Base-by-base conservation (phyloP, 2,888 invertebrate species). In the Elegia similella region DNA sequence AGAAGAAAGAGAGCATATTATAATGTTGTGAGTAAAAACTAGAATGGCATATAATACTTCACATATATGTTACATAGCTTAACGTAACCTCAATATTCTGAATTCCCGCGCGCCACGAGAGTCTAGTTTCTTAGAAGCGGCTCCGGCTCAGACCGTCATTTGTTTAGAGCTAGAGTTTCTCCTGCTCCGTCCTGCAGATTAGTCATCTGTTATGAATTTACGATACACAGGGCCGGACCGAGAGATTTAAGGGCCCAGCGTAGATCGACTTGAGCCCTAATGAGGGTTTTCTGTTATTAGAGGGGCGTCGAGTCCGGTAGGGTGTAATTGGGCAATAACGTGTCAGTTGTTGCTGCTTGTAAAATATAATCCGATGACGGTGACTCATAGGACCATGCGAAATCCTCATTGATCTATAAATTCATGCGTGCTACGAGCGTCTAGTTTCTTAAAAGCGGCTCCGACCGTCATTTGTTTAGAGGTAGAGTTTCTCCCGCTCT, bases 31-130 rank as follows among this genome's bases (percentile, higher is more conserved):
- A 38, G 38, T 12, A 12, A 38, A 38, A 38, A 38, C 38, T n/a
- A 38, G 38, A 12, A 10, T n/a, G 10, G 8, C 12, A 38, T 10
- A 38, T 38, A 38, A 38, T 12, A 3, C 0, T 10, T 6, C 1
- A 10, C 38, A 13, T 47, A n/a, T 30, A 30, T 30, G 30, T 13
- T 1, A 13, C 7, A 30, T n/a, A 13, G 30, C 7, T 13, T 30
- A 47, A 47, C 30, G 30, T 47, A 47, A 13, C 47, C 47, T 47
- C 47, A 13, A 13, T 47, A 47, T 47, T 47, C 23, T 13, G 47
- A 13, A 47, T 47, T 47, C 47, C 30, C 29, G 7, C 47, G 30
- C 30, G 47, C 44, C 23, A 47, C 8, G 47, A 47, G 13, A 47
- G 29, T 13, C 13, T 13, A 29, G 7, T 16, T 47, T 47, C 47